Evolutionary conservation across 2,888 invertebrate species (phyloP).

Genomic region (Lomographa bimaculata): DNA sequence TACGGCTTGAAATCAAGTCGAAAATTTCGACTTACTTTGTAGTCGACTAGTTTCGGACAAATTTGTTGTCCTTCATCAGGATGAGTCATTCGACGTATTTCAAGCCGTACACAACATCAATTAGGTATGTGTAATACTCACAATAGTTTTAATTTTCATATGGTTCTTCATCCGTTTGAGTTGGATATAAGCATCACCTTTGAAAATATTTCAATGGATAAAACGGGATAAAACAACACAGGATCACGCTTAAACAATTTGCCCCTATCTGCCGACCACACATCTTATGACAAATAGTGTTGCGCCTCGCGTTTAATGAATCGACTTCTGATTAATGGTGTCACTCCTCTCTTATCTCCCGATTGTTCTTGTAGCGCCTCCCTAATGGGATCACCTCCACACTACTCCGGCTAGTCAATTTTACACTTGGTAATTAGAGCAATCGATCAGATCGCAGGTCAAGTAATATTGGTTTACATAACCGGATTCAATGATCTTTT

Average conservation of each 20-base stretch:
- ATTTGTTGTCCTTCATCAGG: too few species aligned
- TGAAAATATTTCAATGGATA: too few species aligned
- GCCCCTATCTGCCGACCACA: constrained; percentile 51
- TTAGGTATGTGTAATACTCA: too few species aligned
- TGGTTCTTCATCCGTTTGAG: too few species aligned
- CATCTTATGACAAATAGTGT: constrained; percentile 74
- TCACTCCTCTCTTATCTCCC: constrained; percentile 65
- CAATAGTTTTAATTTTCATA: too few species aligned
- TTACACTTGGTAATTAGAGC: constrained; percentile 27
- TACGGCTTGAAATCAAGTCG: too few species aligned
- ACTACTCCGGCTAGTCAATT: constrained; percentile 27
- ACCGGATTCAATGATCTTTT: neutral
- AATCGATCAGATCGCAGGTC: constrained; percentile 30
- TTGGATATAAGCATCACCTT: too few species aligned
- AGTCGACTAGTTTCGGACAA: too few species aligned
- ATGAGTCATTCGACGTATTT: too few species aligned
- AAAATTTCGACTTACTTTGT: too few species aligned
- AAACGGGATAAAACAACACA: constrained; percentile 15
- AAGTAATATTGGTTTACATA: constrained; percentile 13
- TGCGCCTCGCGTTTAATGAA: constrained; percentile 68
- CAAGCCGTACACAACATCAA: too few species aligned
- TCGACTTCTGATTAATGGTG: constrained; percentile 76
- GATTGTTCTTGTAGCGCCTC: constrained; percentile 60
- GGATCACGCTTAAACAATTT: constrained; percentile 38
- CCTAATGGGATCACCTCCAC: constrained; percentile 69